Conservation (phyloP, 2,113 vertebrate genomes). For the Festucalex cinctus region DNA sequence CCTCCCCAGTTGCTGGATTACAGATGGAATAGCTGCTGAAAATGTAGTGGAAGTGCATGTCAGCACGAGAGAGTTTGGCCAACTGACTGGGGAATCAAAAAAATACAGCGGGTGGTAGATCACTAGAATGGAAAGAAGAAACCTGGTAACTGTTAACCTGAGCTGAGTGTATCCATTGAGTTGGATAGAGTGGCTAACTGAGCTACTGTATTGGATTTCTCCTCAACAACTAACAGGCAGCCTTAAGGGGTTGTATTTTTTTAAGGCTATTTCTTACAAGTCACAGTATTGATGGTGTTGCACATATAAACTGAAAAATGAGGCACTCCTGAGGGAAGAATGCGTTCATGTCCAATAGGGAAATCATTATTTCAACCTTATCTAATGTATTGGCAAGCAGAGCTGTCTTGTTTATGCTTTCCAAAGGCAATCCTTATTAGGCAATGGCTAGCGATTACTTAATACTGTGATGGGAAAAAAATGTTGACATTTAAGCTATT, state of each 20-base stretch:
- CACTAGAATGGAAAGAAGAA: not conserved
- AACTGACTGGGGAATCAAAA: not conserved
- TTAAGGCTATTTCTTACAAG: not conserved
- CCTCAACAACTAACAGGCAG: slow-evolving; percentile 12
- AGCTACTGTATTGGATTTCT: slow-evolving; percentile 29
- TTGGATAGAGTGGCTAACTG: slow-evolving; percentile 10
- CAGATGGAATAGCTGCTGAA: not conserved
- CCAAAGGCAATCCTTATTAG: not conserved
- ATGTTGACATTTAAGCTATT: not conserved
- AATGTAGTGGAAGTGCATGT: not conserved
- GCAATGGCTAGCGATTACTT: not conserved
- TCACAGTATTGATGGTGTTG: not conserved
- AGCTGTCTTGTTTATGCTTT: not conserved
- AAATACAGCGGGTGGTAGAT: slow-evolving; percentile 7
- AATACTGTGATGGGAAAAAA: not conserved
- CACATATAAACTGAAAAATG: not conserved
- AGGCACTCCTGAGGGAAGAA: not conserved
- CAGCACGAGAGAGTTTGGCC: not conserved
- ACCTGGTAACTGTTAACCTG: slow-evolving; percentile 14
- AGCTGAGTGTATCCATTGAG: not conserved
- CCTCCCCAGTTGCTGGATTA: not conserved
- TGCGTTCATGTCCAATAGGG: not conserved
- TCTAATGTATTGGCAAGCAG: not conserved
- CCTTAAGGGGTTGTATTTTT: not conserved
- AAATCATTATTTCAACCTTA: not conserved